phyloP scores from a whole-genome alignment of 2,113 vertebrate genomes.

The Tonatia bakeri region DNA sequence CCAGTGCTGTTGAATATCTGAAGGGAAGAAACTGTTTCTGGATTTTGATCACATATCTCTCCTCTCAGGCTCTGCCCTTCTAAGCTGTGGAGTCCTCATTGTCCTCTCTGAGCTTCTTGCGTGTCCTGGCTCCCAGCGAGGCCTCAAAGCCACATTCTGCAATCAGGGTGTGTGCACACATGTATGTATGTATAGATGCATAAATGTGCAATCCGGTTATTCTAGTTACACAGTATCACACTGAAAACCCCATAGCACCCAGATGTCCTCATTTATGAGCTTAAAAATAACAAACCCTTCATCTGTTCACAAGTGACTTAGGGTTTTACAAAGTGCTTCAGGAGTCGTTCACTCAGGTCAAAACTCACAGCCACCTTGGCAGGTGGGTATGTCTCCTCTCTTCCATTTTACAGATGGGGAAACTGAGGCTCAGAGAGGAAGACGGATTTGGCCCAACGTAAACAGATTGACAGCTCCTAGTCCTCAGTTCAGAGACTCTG shows the following conservation, averaged over 20 bases:
- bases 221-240: conserved; percentile 61
- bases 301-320: neutral
- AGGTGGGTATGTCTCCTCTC: neutral
- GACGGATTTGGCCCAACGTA: neutral
- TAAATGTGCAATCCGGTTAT: conserved; percentile 53
- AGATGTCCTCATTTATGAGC: conserved; percentile 44
- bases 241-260: conserved; percentile 45
- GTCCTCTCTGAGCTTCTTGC: neutral
- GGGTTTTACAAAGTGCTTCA: neutral
- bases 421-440: neutral
- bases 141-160: neutral
- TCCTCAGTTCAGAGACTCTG: neutral
- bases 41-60: neutral
- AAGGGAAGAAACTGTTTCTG: neutral
- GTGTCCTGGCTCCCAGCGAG: neutral
- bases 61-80: neutral
- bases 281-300: conserved; percentile 49
- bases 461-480: neutral
- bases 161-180: conserved; percentile 21
- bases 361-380: neutral
- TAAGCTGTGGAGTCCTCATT: neutral
- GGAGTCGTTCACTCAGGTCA: too few species aligned
- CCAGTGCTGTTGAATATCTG: neutral
- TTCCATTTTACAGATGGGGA: neutral
- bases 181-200: neutral